Evolutionary conservation across 1,140 invertebrate genomes (phyloP).

Genomic region (Drosophila virilis): DNA sequence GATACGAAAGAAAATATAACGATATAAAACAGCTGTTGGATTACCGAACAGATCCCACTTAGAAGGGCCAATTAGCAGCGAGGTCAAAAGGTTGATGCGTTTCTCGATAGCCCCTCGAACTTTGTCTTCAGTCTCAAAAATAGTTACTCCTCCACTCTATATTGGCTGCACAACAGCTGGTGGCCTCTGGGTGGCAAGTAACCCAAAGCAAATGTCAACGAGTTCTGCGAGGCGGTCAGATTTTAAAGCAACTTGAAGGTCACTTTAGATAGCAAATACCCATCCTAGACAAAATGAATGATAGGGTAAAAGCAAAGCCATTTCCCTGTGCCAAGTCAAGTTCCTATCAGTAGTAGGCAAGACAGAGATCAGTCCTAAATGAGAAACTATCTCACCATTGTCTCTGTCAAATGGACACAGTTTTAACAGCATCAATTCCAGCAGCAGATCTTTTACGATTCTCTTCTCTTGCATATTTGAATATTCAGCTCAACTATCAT

Average conservation of each 20-base stretch:
- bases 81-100: slow-evolving; percentile 50
- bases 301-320: background rate
- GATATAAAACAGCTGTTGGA: slow-evolving; percentile 66
- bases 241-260: background rate
- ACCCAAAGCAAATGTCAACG: slow-evolving; percentile 9
- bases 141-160: background rate
- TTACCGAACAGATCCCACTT: slow-evolving; percentile 40
- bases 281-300: background rate
- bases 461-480: background rate
- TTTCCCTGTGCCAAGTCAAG: background rate
- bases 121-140: background rate
- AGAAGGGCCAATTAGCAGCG: slow-evolving; percentile 60
- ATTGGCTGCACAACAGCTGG: slow-evolving; percentile 33
- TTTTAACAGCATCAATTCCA: background rate
- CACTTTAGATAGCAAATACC: slow-evolving; percentile 4
- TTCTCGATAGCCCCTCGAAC: slow-evolving; percentile 28
- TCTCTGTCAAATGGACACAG: background rate
- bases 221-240: background rate
- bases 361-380: background rate
- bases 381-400: slow-evolving; percentile 4
- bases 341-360: background rate
- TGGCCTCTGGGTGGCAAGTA: background rate
- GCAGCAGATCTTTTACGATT: background rate
- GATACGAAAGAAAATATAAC: slow-evolving; percentile 29
- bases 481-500: background rate